These are phyloP conservation scores for Criorhina ranunculi DNA, from an alignment of 2,888 invertebrate species.

Conservation along the genomic window DNA sequence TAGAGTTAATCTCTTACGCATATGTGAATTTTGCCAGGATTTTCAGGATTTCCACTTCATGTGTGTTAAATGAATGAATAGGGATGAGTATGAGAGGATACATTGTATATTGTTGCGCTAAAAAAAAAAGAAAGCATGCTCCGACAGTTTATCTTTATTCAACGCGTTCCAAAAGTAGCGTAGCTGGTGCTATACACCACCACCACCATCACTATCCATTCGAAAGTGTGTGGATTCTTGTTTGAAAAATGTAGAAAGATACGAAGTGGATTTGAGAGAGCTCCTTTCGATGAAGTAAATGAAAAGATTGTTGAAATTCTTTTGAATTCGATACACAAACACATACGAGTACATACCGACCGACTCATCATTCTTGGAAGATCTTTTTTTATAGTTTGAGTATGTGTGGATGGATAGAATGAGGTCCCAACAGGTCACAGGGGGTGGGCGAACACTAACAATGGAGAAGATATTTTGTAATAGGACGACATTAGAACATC, in stretches of 20 bases:
- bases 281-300: slow-evolving; percentile 29
- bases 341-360: neutral
- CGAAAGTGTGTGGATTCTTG: slow-evolving; percentile 25
- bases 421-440: slow-evolving; percentile 58
- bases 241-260: slow-evolving; percentile 22
- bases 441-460: slow-evolving; percentile 31
- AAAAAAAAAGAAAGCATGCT: slow-evolving; percentile 48
- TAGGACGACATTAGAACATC: slow-evolving; percentile 45
- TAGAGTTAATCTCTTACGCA: slow-evolving; percentile 76
- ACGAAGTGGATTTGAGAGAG: slow-evolving; percentile 58
- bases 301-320: slow-evolving; percentile 66
- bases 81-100: slow-evolving; percentile 14
- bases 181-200: slow-evolving; percentile 49
- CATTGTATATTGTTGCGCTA: slow-evolving; percentile 54
- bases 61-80: slow-evolving; percentile 61
- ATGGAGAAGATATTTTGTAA: slow-evolving; percentile 31
- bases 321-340: slow-evolving; percentile 54
- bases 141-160: slow-evolving; percentile 48
- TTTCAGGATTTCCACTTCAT: slow-evolving; percentile 76
- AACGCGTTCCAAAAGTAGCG: slow-evolving; percentile 28
- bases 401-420: slow-evolving; percentile 9
- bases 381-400: slow-evolving; percentile 32
- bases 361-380: slow-evolving; percentile 15
- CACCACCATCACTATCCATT: no score
- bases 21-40: slow-evolving; percentile 77